Conservation (phyloP, 2,113 vertebrate species). For the Gymnogyps californianus region DNA sequence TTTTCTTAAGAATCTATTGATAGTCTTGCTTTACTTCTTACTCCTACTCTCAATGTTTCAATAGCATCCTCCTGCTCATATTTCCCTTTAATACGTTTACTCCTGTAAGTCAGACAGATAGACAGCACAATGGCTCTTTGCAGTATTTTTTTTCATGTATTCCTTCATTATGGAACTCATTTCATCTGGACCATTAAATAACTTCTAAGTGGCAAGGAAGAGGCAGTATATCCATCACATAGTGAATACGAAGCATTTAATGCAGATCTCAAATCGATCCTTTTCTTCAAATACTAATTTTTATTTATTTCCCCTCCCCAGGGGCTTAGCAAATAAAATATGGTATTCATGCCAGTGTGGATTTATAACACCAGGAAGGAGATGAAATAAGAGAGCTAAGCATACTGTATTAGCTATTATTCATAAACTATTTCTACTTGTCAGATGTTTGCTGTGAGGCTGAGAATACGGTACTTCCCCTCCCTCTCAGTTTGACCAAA, state of each 20-base stretch:
- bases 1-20: not conserved
- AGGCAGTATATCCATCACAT: slow-evolving; percentile 29
- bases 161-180: slow-evolving; percentile 13
- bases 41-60: not conserved
- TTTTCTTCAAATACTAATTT: slow-evolving; percentile 42
- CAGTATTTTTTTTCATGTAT: not conserved
- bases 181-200: slow-evolving; percentile 31
- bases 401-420: slow-evolving; percentile 36
- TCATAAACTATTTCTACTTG: slow-evolving; percentile 41
- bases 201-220: not conserved
- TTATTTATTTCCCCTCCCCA: slow-evolving; percentile 54
- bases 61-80: not conserved
- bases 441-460: slow-evolving; percentile 11
- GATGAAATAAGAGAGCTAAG: slow-evolving; percentile 32
- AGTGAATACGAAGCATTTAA: slow-evolving; percentile 11
- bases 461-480: not conserved
- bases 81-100: not conserved
- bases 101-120: not conserved
- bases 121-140: not conserved
- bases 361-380: slow-evolving; percentile 42
- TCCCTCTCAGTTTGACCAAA: not conserved
- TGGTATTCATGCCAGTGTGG: not conserved
- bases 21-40: not conserved
- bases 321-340: slow-evolving; percentile 42
- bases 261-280: slow-evolving; percentile 29